Evolutionary conservation across 1,140 invertebrate genomes (phyloP).

Genomic region (Paracyclopina nana): DNA sequence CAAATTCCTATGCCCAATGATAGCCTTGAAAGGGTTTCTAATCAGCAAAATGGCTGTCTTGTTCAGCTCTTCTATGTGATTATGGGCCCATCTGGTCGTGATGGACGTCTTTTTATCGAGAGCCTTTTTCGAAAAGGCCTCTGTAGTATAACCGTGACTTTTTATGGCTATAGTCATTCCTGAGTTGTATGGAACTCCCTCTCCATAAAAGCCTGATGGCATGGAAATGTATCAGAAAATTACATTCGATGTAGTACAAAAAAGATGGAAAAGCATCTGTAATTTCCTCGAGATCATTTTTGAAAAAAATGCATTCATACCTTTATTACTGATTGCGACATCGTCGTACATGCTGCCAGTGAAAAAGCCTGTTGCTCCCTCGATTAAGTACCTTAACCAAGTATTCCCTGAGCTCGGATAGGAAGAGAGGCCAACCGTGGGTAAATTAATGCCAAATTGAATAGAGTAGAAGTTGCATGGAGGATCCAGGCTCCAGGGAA

Average conservation of each 20-base stretch:
- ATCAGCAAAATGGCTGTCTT: conserved; percentile 19
- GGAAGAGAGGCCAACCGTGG: conserved; percentile 23
- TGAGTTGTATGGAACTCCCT: conserved; percentile 17
- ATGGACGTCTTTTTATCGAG: conserved; percentile 17
- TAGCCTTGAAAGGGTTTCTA: conserved; percentile 20
- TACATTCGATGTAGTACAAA: not conserved
- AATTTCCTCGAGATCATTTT: not conserved
- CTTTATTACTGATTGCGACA: conserved; percentile 20
- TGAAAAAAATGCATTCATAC: conserved; percentile 13
- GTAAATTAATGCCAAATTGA: conserved; percentile 6
- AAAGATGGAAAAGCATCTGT: not conserved
- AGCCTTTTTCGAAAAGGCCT: conserved; percentile 17
- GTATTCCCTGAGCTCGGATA: conserved; percentile 26
- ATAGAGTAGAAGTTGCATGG: not conserved
- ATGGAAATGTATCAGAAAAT: not conserved
- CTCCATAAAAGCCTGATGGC: conserved; percentile 20
- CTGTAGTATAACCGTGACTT: conserved; percentile 21
- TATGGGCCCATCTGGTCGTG: conserved; percentile 1
- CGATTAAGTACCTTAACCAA: conserved; percentile 25
- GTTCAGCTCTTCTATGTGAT: conserved; percentile 19
- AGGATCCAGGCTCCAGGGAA: not conserved
- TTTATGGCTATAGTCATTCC: conserved; percentile 21
- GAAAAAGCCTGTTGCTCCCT: conserved; percentile 23
- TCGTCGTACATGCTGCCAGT: conserved; percentile 26
- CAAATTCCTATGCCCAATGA: conserved; percentile 20